A percentile compares a stretch with the other conserved stretches of the same genome.
These are phyloP conservation scores for Heterochromis multidens DNA, from an alignment of 2,113 vertebrate genomes.

Conservation along the genomic window DNA sequence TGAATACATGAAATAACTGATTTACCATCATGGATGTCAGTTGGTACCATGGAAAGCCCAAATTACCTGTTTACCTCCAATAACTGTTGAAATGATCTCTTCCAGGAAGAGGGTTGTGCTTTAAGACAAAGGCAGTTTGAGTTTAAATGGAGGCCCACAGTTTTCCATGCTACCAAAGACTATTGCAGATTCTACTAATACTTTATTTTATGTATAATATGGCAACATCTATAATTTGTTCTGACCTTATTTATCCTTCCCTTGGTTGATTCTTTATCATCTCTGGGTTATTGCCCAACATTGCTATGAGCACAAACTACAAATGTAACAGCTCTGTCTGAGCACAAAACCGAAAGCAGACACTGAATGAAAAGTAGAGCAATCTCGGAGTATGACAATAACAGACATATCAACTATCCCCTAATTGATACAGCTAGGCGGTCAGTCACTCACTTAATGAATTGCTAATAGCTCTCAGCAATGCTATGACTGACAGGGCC, in stretches of 20 bases:
- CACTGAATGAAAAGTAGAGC: constrained; percentile 42
- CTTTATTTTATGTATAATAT: constrained; percentile 46
- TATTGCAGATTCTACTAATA: not conserved
- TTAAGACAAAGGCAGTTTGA: constrained; percentile 7
- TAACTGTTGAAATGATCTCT: constrained; percentile 1
- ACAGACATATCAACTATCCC: constrained; percentile 73
- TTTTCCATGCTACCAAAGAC: not conserved
- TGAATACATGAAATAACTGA: constrained; percentile 10
- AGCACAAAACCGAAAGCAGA: constrained; percentile 28
- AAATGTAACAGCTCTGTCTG: constrained; percentile 13
- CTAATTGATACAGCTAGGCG: constrained; percentile 73
- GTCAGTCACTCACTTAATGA: constrained; percentile 67
- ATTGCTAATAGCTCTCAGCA: constrained; percentile 69
- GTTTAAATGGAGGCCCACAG: not conserved
- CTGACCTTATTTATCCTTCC: not conserved
- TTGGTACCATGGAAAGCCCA: constrained; percentile 14
- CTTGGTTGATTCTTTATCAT: not conserved
- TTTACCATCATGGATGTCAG: constrained; percentile 27
- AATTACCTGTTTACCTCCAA: not conserved
- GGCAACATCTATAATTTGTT: constrained; percentile 38
- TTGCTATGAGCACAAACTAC: not conserved
- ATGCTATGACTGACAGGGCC: constrained; percentile 62
- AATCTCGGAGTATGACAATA: constrained; percentile 63
- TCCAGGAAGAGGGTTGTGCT: not conserved
- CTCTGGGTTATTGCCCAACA: not conserved